Evolutionary conservation across 2,888 invertebrate genomes (phyloP).

Genomic region (Melinaea menophilus): DNA sequence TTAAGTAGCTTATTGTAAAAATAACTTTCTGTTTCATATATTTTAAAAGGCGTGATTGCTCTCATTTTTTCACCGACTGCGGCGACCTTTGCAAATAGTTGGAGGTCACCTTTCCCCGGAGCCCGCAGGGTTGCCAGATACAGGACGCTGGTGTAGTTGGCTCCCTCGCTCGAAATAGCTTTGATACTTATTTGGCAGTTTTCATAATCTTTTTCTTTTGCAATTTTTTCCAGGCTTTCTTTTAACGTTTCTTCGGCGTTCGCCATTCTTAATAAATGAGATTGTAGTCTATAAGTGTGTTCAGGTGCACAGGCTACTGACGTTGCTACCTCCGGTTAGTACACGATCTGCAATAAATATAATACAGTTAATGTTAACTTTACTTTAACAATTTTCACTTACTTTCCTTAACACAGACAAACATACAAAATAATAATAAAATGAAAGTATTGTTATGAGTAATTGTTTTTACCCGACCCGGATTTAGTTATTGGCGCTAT

Average conservation of each 20-base stretch:
- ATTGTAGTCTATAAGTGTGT: background rate
- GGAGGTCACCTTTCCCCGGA: slow-evolving; percentile 31
- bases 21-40: slow-evolving; percentile 35
- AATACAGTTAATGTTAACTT: no score
- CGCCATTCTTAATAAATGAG: slow-evolving; percentile 30
- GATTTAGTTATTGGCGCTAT: no score
- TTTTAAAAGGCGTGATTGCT: slow-evolving; percentile 10
- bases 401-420: no score
- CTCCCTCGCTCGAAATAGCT: slow-evolving; percentile 43
- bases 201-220: slow-evolving; percentile 37
- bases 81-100: slow-evolving; percentile 34
- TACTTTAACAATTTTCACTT: no score
- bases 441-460: no score
- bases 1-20: slow-evolving; percentile 35
- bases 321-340: no score
- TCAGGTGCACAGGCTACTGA: no score
- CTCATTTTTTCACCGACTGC: slow-evolving; percentile 34
- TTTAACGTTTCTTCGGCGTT: slow-evolving; percentile 34
- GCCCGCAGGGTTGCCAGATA: slow-evolving; percentile 39
- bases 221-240: slow-evolving; percentile 38
- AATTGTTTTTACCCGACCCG: no score
- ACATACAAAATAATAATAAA: no score
- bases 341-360: no score
- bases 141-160: slow-evolving; percentile 46
- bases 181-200: slow-evolving; percentile 35